A percentile compares a stretch with the other conserved stretches of the same genome.
phyloP scores from a whole-genome alignment of 1,140 invertebrate genomes.

The Leptopilina boulardi region DNA sequence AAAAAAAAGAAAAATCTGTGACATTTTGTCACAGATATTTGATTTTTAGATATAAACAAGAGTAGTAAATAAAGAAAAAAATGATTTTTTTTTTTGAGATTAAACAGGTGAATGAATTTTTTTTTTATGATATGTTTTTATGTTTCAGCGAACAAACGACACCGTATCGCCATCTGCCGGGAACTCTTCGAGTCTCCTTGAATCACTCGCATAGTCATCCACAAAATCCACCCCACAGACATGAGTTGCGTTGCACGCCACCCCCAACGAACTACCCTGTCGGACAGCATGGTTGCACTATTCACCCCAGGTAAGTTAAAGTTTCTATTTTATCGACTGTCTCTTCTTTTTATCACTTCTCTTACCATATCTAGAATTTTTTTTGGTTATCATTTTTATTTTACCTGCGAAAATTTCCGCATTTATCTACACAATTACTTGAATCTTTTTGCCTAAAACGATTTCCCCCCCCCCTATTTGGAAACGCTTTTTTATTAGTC shows the following conservation, averaged over 20 bases:
- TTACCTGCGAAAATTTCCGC: background rate
- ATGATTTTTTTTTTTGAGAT: background rate
- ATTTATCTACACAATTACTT: too few species aligned
- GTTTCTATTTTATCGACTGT: conserved; percentile 34
- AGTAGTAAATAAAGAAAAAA: background rate
- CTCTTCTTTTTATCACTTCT: background rate
- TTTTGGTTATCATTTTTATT: background rate
- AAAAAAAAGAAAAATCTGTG: background rate
- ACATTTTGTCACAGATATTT: background rate
- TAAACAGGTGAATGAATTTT: too few species aligned
- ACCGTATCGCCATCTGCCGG: conserved; percentile 63
- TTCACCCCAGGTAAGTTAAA: conserved; percentile 65
- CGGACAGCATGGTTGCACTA: conserved; percentile 60
- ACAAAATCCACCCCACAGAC: conserved; percentile 44
- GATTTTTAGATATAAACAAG: background rate
- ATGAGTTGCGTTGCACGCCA: conserved; percentile 54
- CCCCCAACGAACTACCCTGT: conserved; percentile 57
- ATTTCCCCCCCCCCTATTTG: too few species aligned
- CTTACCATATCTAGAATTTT: background rate
- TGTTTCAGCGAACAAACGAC: conserved; percentile 63
- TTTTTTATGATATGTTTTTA: background rate
- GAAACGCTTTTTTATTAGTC: too few species aligned
- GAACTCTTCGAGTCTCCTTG: conserved; percentile 58
- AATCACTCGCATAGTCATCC: conserved; percentile 54
- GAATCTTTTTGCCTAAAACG: too few species aligned